Conservation (phyloP, 2,888 invertebrate species). For the Macrophya annulata region DNA sequence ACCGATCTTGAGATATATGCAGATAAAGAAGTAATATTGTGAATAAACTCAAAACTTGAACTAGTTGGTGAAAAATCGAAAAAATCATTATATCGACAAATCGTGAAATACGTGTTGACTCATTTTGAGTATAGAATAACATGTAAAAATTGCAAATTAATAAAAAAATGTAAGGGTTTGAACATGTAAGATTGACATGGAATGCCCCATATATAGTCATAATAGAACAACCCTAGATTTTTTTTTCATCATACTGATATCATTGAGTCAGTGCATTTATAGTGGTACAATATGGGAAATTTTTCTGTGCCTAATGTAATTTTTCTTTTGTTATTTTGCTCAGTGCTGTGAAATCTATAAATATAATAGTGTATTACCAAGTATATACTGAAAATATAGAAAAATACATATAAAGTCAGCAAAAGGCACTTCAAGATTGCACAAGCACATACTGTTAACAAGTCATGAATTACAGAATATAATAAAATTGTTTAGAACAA, state of each 20-base stretch:
- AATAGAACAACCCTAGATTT: constrained; percentile 36
- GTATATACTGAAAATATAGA: background rate
- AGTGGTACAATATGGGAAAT: background rate
- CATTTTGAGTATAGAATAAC: too few relatives aligned
- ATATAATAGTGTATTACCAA: background rate
- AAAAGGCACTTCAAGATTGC: background rate
- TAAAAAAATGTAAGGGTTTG: too few relatives aligned
- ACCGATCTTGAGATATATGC: too few relatives aligned
- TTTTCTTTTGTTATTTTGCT: background rate
- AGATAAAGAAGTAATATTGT: too few relatives aligned
- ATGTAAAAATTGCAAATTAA: too few relatives aligned
- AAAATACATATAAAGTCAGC: background rate
- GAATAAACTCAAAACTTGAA: too few relatives aligned
- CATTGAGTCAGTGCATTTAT: background rate
- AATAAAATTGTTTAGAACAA: background rate
- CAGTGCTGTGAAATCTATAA: constrained; percentile 27
- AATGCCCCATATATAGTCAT: constrained; percentile 6
- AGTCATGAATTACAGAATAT: background rate
- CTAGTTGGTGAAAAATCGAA: too few relatives aligned
- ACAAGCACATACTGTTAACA: background rate
- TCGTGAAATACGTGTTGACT: too few relatives aligned
- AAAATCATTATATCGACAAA: too few relatives aligned
- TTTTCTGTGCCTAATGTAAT: background rate
- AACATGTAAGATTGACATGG: too few relatives aligned
- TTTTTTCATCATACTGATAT: constrained; percentile 1